Conservation (phyloP, 2,113 vertebrate species). For the cat (Felis catus) region DNA sequence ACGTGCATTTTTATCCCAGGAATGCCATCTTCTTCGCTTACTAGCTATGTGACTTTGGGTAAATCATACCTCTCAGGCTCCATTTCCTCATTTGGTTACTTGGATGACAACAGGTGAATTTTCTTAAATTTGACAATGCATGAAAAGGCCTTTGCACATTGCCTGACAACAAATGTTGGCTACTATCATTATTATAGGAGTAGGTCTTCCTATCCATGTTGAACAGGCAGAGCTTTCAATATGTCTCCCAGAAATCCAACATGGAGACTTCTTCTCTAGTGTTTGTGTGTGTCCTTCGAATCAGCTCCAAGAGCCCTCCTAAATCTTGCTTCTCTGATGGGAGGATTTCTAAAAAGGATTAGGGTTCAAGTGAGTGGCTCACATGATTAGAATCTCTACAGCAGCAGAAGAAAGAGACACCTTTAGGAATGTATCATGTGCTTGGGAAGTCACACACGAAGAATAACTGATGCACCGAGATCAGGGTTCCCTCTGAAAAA, state of each 20-base stretch:
- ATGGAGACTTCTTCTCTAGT: background rate
- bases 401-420: background rate
- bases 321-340: background rate
- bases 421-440: background rate
- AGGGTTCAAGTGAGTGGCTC: constrained; percentile 15
- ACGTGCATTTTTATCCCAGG: background rate
- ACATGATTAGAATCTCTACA: background rate
- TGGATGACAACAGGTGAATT: background rate
- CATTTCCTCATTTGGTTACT: background rate
- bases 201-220: background rate
- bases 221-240: background rate
- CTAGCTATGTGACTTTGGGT: background rate
- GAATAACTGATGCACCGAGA: background rate
- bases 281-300: background rate
- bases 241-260: background rate
- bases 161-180: background rate
- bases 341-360: background rate
- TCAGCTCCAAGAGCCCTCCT: background rate
- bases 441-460: background rate
- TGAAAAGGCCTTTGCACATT: background rate
- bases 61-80: background rate
- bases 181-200: background rate
- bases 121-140: background rate
- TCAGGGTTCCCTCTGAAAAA: background rate
- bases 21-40: background rate